A percentile compares a stretch with the other conserved stretches of the same genome.
Conservation (phyloP, 2,888 invertebrate species). For the Ormia ochracea region DNA sequence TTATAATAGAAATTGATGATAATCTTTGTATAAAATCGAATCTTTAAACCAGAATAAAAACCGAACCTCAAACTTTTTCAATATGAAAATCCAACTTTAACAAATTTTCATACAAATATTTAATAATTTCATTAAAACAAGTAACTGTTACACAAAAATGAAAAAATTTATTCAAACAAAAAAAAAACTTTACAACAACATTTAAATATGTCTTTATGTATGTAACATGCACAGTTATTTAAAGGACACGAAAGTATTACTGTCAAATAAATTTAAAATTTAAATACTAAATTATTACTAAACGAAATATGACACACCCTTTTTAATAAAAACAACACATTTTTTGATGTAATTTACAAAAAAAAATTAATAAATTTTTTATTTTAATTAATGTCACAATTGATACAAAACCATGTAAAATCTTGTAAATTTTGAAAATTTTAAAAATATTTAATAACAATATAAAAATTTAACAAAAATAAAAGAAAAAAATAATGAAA, state of each 20-base stretch:
- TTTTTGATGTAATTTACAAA: slow-evolving; percentile 62
- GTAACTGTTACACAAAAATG: slow-evolving; percentile 34
- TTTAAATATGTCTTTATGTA: slow-evolving; percentile 52
- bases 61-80: slow-evolving; percentile 29
- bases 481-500: neutral
- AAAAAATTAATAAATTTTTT: slow-evolving; percentile 44
- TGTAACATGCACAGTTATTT: slow-evolving; percentile 50
- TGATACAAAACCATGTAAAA: slow-evolving; percentile 49
- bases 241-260: slow-evolving; percentile 38
- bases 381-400: slow-evolving; percentile 48
- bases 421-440: slow-evolving; percentile 62
- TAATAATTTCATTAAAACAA: neutral
- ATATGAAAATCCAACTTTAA: slow-evolving; percentile 20
- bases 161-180: slow-evolving; percentile 15
- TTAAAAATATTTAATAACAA: slow-evolving; percentile 63
- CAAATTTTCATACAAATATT: slow-evolving; percentile 44
- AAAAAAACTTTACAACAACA: neutral
- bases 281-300: neutral
- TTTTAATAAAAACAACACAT: slow-evolving; percentile 24
- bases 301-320: slow-evolving; percentile 17
- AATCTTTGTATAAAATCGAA: slow-evolving; percentile 42
- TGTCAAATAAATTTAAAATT: slow-evolving; percentile 44
- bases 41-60: neutral
- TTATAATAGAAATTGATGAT: slow-evolving; percentile 61
- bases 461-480: slow-evolving; percentile 40